Conservation (phyloP, 92 coral and sea anemone genomes). For the Zoanthus sansibaricus region DNA sequence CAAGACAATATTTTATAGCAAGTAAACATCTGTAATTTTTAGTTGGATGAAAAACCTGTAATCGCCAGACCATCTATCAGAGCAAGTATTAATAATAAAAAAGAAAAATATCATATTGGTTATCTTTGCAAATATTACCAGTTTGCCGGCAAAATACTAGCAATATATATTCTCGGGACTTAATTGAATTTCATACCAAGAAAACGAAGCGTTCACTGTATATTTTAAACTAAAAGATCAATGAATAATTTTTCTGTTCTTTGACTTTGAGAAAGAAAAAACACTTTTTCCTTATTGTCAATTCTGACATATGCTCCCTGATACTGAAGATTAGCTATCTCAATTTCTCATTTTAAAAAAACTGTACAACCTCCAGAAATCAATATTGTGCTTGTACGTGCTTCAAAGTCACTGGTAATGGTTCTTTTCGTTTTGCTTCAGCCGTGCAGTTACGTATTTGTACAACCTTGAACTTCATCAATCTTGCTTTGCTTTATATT, state of each 20-base stretch:
- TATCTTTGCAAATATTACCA: conserved; percentile 9
- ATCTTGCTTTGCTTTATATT: background rate
- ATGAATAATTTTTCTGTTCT: background rate
- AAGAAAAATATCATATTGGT: background rate
- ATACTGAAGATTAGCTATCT: background rate
- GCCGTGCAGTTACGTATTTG: conserved; percentile 7
- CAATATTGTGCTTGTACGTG: background rate
- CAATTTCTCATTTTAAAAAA: background rate
- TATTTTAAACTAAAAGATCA: background rate
- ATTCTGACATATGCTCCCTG: background rate
- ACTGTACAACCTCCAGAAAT: conserved; percentile 1
- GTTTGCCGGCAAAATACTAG: background rate
- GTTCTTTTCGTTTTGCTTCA: background rate
- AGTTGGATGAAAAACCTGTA: background rate
- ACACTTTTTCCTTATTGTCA: background rate
- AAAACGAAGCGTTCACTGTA: background rate
- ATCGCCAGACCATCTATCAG: background rate
- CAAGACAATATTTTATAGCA: conserved; percentile 1
- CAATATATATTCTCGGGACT: background rate
- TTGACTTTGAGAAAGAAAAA: background rate
- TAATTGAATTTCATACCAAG: conserved; percentile 29
- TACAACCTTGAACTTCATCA: conserved; percentile 40
- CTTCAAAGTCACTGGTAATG: background rate
- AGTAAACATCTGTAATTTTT: conserved; percentile 8
- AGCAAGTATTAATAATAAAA: conserved; percentile 29